Percentiles rank a stretch among this genome's conserved stretches.
phyloP scores from a whole-genome alignment of 2,797 vertebrate species.

The Sebastes minor region DNA sequence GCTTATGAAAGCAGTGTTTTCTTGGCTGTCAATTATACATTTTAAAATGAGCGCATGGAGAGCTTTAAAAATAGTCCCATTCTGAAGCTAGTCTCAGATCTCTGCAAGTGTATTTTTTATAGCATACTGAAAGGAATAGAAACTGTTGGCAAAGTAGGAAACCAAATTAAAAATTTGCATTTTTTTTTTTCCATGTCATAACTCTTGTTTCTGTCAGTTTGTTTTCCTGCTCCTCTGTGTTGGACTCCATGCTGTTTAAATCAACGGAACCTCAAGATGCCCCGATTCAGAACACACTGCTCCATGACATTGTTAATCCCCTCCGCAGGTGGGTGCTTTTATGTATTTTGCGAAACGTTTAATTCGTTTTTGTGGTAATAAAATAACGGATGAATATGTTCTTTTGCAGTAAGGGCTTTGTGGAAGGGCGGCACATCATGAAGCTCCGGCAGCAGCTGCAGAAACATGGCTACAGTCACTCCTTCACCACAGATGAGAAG shows the following conservation, averaged over 20 bases:
- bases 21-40: neutral
- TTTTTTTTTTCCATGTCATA: neutral
- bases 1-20: neutral
- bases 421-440: constrained; percentile 85
- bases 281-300: constrained; percentile 85
- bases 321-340: constrained; percentile 83
- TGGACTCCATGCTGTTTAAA: constrained; percentile 91
- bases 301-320: constrained; percentile 89
- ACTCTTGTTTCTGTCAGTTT: constrained; percentile 74
- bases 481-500: constrained; percentile 92
- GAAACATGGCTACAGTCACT: constrained; percentile 83
- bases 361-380: too few species aligned
- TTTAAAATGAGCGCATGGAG: neutral
- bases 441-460: constrained; percentile 88
- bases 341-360: neutral
- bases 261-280: constrained; percentile 71
- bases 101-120: neutral
- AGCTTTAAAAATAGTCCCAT: neutral
- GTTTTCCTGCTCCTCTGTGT: constrained; percentile 89
- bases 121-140: neutral
- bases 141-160: neutral
- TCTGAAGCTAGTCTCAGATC: neutral
- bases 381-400: neutral
- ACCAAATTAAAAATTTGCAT: neutral
- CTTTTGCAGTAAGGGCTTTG: constrained; percentile 84